Evolutionary conservation across 2,797 vertebrate genomes (phyloP).

Genomic region (Philypnodon macrostomus): DNA sequence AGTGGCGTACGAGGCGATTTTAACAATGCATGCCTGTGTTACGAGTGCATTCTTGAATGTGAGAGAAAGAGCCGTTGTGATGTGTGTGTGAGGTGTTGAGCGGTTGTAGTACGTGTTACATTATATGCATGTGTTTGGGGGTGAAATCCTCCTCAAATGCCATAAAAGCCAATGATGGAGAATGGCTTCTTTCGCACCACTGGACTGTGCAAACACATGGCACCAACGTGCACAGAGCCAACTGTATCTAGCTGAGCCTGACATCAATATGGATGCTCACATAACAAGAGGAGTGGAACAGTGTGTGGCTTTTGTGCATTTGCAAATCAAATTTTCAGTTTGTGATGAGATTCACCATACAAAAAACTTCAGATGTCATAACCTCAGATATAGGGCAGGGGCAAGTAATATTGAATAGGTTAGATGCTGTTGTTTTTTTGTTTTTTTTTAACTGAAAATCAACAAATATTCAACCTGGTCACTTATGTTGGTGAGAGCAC

Average conservation of each 20-base stretch:
- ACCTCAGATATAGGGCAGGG: too few species aligned
- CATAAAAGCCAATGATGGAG: constrained; percentile 51
- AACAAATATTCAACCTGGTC: too few species aligned
- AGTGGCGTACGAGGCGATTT: constrained; percentile 34
- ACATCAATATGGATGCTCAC: constrained; percentile 28
- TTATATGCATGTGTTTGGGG: constrained; percentile 48
- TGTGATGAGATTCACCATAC: constrained; percentile 32
- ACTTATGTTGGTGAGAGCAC: too few species aligned
- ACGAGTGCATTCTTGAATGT: constrained; percentile 45
- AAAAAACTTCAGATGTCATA: too few species aligned
- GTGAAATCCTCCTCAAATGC: constrained; percentile 46
- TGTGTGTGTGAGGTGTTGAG: constrained; percentile 10
- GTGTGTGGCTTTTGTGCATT: constrained; percentile 31
- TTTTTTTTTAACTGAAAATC: too few species aligned
- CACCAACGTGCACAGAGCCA: too few species aligned
- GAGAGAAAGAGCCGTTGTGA: constrained; percentile 20
- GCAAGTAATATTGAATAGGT: too few species aligned
- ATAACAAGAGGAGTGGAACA: constrained; percentile 31
- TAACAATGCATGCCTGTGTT: constrained; percentile 47
- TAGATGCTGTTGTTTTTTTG: too few species aligned
- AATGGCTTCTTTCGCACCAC: constrained; percentile 43
- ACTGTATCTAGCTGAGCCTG: too few species aligned
- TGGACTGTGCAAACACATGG: constrained; percentile 45
- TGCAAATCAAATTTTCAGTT: constrained; percentile 62
- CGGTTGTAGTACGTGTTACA: constrained; percentile 35